Conservation (phyloP, 2,797 vertebrate species). For the Myoxocephalus aenaeus region DNA sequence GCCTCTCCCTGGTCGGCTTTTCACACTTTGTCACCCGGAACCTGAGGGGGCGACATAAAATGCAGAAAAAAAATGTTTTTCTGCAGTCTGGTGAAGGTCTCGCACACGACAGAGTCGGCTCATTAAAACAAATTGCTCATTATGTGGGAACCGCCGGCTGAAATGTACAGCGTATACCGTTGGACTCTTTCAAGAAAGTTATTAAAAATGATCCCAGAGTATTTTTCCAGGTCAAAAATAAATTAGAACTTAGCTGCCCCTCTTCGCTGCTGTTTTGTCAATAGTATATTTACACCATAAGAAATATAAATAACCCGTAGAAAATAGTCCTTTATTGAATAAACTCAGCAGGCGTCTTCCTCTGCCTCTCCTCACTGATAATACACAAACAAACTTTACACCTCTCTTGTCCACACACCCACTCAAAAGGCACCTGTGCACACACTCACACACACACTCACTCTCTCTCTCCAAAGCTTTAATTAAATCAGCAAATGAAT, state of each 20-base stretch:
- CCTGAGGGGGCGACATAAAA: slow-evolving; percentile 71
- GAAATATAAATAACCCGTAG: not conserved
- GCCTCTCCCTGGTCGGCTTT: slow-evolving; percentile 85
- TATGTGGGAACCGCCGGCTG: not conserved
- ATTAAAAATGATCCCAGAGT: not conserved
- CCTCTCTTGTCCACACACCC: not conserved
- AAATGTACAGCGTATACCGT: not conserved
- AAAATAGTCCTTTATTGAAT: not conserved
- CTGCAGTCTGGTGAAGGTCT: not conserved
- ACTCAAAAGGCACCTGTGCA: not conserved
- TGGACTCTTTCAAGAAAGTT: not conserved
- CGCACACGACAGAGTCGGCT: not conserved
- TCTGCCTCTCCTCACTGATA: not conserved
- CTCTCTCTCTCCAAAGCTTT: slow-evolving; percentile 32
- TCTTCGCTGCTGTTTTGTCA: not conserved
- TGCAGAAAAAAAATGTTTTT: not conserved
- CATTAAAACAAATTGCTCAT: slow-evolving; percentile 16
- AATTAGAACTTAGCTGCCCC: not conserved
- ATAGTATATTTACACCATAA: not conserved
- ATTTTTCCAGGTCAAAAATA: slow-evolving; percentile 11
- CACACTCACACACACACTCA: slow-evolving; percentile 5
- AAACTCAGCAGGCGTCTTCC: slow-evolving; percentile 24
- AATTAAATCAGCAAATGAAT: slow-evolving; percentile 70
- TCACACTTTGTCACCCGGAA: slow-evolving; percentile 97
- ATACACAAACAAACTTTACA: slow-evolving; percentile 14